Base-by-base conservation (phyloP, 2,888 invertebrate species). In the Mycogona germanica region DNA sequence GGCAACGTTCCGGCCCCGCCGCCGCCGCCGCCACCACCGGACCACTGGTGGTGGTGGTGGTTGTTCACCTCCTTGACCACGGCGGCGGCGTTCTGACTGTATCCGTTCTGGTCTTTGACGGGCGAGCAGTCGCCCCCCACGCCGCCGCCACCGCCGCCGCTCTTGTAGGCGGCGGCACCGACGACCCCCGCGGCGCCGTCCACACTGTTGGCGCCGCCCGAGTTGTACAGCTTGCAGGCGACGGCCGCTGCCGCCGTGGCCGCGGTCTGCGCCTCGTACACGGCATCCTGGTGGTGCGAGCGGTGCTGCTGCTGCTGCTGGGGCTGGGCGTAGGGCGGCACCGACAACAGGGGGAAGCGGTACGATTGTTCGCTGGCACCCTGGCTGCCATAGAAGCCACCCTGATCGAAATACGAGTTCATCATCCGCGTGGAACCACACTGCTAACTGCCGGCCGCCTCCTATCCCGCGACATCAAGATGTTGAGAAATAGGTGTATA, bases 331-430 rank as follows among this genome's bases (percentile, higher is more conserved):
- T 89, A 89, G 21, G 89, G 88, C 40, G 82, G 81, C 82, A 84
- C 84, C n/a, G 60, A 54, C 49, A 61, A 55, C 53, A 91, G 74
- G 17, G 89, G 89, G 68, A 89, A 89, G 60, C 87, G 84, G 67
- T 87, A 78, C 72, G 61, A 59, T 53, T 88, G 76, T 76, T 65
- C 80, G 73, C 71, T 81, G 78, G 75, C 88, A 83, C 75, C 87
- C 73, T 88, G 87, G 67, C 83, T 78, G 68, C 89, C 88, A 76
- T 92, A 91, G 77, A 92, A 92, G 73, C 89, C 89, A 73, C 85
- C 84, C 77, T 91, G 91, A 77, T 91, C 91, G 73, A 91, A 92
- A 73, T 91, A 92, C 71, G 89, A 89, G 84, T 89, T 91, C 91
- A 91, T 91, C 65, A 54, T 56, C 56, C 56, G 51, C 48, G 30